Conservation (phyloP, 2,797 vertebrate species). For the Chaenodraco wilsoni region DNA sequence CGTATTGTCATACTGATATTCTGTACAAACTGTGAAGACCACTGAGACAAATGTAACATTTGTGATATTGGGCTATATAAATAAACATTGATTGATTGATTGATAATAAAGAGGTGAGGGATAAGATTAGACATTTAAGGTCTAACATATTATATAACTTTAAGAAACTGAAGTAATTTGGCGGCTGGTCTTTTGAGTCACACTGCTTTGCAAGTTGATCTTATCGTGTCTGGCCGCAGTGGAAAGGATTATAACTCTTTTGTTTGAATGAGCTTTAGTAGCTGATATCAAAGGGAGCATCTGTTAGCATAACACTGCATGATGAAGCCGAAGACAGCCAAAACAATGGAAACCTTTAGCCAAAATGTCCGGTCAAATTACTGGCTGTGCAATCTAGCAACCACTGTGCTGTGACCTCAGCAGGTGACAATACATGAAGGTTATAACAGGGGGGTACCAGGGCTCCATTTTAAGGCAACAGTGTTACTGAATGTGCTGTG, state of each 20-base stretch:
- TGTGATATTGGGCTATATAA: too few species aligned
- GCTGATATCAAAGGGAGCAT: slow-evolving; percentile 37
- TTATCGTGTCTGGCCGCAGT: slow-evolving; percentile 18
- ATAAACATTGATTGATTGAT: too few species aligned
- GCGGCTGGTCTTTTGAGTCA: slow-evolving; percentile 26
- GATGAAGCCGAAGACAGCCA: slow-evolving; percentile 29
- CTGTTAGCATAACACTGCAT: slow-evolving; percentile 39
- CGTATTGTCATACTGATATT: too few species aligned
- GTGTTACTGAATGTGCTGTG: slow-evolving; percentile 20
- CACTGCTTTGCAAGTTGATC: slow-evolving; percentile 45
- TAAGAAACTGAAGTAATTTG: slow-evolving; percentile 33
- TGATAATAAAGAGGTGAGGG: slow-evolving; percentile 32
- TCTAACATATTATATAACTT: slow-evolving; percentile 34
- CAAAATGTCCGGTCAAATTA: slow-evolving; percentile 45
- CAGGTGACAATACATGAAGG: slow-evolving; percentile 46
- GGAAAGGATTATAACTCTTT: slow-evolving; percentile 38
- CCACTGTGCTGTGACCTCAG: slow-evolving; percentile 46
- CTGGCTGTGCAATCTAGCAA: slow-evolving; percentile 15
- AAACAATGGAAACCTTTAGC: slow-evolving; percentile 37
- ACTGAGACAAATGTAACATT: too few species aligned
- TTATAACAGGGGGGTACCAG: slow-evolving; percentile 23
- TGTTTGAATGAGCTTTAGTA: slow-evolving; percentile 55
- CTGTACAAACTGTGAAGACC: too few species aligned
- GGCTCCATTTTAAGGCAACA: slow-evolving; percentile 19
- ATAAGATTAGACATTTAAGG: slow-evolving; percentile 36